phyloP scores from a whole-genome alignment of 1,140 invertebrate species.

The Plodia interpunctella region DNA sequence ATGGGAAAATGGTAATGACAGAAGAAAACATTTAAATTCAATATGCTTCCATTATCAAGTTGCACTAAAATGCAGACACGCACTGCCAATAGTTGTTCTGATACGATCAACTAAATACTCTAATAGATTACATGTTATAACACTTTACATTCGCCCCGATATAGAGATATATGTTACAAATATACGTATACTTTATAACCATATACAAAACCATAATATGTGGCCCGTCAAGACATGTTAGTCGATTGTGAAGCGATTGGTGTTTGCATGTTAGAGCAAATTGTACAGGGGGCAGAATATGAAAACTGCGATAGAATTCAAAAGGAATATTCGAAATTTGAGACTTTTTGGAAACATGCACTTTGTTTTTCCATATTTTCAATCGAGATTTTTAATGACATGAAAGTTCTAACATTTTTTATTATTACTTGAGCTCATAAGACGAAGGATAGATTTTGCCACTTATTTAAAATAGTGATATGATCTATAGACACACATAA shows the following conservation, averaged over 20 bases:
- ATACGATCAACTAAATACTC: conserved; percentile 49
- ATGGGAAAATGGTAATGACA: conserved; percentile 4
- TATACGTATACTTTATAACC: conserved; percentile 60
- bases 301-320: conserved; percentile 18
- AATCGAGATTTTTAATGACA: conserved; percentile 6
- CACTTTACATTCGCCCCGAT: conserved; percentile 50
- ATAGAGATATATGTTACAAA: conserved; percentile 70
- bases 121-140: conserved; percentile 44
- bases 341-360: conserved; percentile 44
- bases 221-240: conserved; percentile 74
- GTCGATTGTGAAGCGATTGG: conserved; percentile 77
- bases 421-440: background rate
- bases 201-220: conserved; percentile 72
- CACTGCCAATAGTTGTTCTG: conserved; percentile 61
- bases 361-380: background rate
- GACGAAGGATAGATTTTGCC: background rate
- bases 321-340: conserved; percentile 9
- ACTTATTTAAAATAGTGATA: conserved; percentile 8
- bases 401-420: background rate
- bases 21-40: conserved; percentile 56
- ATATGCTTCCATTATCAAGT: conserved; percentile 68
- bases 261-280: conserved; percentile 79
- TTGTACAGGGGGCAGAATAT: conserved; percentile 52
- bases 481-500: conserved; percentile 4
- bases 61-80: conserved; percentile 79